A percentile compares a stretch with the other conserved stretches of the same genome.
Conservation (phyloP, 2,797 vertebrate genomes). For the Cichlasoma orientale region DNA sequence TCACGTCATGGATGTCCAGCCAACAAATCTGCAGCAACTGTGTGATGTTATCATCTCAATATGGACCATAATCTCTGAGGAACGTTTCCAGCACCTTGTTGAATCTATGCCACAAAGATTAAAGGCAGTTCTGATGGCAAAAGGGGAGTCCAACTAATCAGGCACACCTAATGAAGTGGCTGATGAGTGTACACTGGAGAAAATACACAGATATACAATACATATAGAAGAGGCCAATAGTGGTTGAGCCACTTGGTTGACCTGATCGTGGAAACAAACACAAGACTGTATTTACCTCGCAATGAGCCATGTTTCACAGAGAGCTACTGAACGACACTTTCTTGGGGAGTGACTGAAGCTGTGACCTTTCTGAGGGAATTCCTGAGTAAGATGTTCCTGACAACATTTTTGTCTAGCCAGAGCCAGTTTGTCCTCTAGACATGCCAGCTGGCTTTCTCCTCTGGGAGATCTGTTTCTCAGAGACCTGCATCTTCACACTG, state of each 20-base stretch:
- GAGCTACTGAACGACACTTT: not conserved
- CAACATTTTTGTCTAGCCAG: not conserved
- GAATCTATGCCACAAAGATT: not conserved
- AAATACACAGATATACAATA: not conserved
- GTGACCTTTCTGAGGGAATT: not conserved
- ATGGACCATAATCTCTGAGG: not conserved
- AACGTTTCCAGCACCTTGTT: not conserved
- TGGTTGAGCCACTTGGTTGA: not conserved
- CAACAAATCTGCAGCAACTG: not conserved
- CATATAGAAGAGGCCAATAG: not conserved
- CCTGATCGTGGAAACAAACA: not conserved
- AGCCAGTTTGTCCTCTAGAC: not conserved
- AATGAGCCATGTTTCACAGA: not conserved
- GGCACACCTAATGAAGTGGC: no score
- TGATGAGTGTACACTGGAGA: no score
- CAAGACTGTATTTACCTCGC: not conserved
- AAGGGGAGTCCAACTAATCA: not conserved
- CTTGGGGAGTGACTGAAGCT: not conserved
- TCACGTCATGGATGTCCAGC: not conserved
- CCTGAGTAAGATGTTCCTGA: not conserved
- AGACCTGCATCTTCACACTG: conserved; percentile 29
- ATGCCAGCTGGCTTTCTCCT: not conserved
- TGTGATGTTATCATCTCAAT: not conserved
- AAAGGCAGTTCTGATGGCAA: not conserved
- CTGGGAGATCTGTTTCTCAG: conserved; percentile 33